Base-by-base conservation (phyloP, 2,113 vertebrate species). In the Antidorcas marsupialis region DNA sequence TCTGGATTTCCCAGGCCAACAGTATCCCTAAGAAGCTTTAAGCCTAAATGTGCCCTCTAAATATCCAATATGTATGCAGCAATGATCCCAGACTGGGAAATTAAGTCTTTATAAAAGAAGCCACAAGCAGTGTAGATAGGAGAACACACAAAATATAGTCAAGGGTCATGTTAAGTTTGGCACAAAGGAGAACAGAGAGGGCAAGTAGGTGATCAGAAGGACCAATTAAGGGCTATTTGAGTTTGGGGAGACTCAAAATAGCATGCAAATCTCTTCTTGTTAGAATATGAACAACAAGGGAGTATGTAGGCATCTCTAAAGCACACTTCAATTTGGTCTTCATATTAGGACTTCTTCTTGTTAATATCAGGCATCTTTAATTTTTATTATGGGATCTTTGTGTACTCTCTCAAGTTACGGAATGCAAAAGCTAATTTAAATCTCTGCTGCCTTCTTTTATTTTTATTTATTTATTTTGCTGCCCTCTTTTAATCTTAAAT, bases 191-290 rank as follows among this genome's bases (percentile, higher is more conserved):
- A 76, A 57, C 36, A 78, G 43, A 89, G 39, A n/a, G 59, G 59
- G 53, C 21, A 84, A 57, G 47, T 76, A 50, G 82, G 59, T 55
- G 50, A 91, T 52, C 78, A 57, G 60, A 96, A 97, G 78, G 74
- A 57, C 55, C 21, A 59, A 57, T 85, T 83, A 86, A 97, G 39
- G 36, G 76, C 59, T 95, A 9, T 96, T 89, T 94, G 95, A 76
- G 43, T 95, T 86, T 97, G 64, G 93, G 82, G 59, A 88, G 53
- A 95, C 82, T 91, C 91, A 50, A 88, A 60, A 43, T 84, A 95
- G 87, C 53, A 13, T 55, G n/a, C 52, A 95, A 81, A 96, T 92
- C 55, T 64, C 27, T 84, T 91, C 27, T 84, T 91, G 45, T 89
- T 94, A 94, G 86, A 96, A 76, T 71, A 33, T 5, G 23, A 53